A percentile compares a stretch with the other conserved stretches of the same genome.
Evolutionary conservation across 2,113 vertebrate genomes (phyloP).

Genomic region (Falco punctatus): DNA sequence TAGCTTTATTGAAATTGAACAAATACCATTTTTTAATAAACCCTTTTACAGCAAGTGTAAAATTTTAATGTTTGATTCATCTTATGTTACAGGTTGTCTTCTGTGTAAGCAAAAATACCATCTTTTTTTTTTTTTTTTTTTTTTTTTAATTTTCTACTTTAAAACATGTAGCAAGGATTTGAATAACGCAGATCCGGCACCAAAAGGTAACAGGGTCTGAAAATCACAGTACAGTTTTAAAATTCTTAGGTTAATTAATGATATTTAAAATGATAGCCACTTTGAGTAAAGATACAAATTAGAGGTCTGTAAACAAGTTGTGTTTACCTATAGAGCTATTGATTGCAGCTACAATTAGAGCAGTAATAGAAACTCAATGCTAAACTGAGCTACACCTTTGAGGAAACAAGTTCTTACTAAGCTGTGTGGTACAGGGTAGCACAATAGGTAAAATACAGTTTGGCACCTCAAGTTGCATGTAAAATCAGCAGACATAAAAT

Average conservation of each 20-base stretch:
- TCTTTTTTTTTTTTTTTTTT: conserved; percentile 49
- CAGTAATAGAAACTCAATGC: conserved; percentile 72
- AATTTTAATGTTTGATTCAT: conserved; percentile 74
- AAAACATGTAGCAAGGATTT: conserved; percentile 83
- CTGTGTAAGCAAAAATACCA: conserved; percentile 83
- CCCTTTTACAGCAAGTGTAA: conserved; percentile 82
- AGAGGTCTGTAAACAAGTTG: conserved; percentile 76
- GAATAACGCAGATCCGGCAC: conserved; percentile 78
- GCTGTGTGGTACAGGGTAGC: conserved; percentile 69
- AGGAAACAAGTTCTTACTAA: conserved; percentile 74
- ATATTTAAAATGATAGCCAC: conserved; percentile 82
- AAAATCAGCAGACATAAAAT: conserved; percentile 73
- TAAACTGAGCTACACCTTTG: conserved; percentile 76
- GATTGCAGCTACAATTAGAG: conserved; percentile 77
- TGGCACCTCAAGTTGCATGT: conserved; percentile 75
- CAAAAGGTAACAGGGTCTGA: conserved; percentile 82
- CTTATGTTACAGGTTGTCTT: conserved; percentile 76
- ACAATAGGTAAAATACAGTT: conserved; percentile 76
- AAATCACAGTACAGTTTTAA: conserved; percentile 85
- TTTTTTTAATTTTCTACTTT: conserved; percentile 67
- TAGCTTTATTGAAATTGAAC: conserved; percentile 92
- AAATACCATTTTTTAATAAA: conserved; percentile 81
- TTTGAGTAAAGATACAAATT: conserved; percentile 83
- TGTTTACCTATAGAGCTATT: conserved; percentile 76
- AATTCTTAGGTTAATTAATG: conserved; percentile 77